These are phyloP conservation scores for Drosophila austrosaltans DNA, from an alignment of 2,888 invertebrate species.

Conservation along the genomic window DNA sequence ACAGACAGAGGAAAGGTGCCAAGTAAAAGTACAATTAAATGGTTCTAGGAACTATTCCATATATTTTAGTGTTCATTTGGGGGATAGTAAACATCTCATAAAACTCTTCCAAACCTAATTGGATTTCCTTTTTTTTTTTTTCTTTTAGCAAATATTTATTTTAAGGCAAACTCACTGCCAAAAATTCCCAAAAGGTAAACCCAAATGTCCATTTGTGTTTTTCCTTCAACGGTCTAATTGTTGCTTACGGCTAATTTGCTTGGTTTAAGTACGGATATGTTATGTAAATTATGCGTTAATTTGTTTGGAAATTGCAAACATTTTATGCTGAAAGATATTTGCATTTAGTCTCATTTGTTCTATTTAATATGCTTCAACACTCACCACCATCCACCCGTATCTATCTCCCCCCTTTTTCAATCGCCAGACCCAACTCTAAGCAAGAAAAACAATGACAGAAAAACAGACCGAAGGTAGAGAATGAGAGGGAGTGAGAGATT, in stretches of 20 bases:
- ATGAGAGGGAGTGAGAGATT: slow-evolving; percentile 44
- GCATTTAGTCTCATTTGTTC: slow-evolving; percentile 10
- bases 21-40: too few relatives aligned
- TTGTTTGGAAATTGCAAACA: slow-evolving; percentile 41
- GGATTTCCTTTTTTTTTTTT: too few relatives aligned
- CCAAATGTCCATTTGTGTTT: slow-evolving; percentile 1
- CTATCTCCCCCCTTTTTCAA: neutral
- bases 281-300: slow-evolving; percentile 50
- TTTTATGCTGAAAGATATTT: slow-evolving; percentile 27
- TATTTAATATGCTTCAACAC: slow-evolving; percentile 8
- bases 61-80: too few relatives aligned
- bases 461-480: neutral
- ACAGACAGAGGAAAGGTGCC: too few relatives aligned
- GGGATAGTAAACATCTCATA: too few relatives aligned
- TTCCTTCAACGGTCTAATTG: slow-evolving; percentile 41
- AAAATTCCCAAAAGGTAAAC: neutral
- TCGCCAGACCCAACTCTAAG: neutral
- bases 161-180: too few relatives aligned
- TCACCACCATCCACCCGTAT: neutral
- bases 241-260: slow-evolving; percentile 22
- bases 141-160: too few relatives aligned
- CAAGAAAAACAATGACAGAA: neutral
- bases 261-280: slow-evolving; percentile 24
- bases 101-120: too few relatives aligned
- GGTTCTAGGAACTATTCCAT: too few relatives aligned